A percentile compares a stretch with the other conserved stretches of the same genome.
phyloP scores from a whole-genome alignment of 2,113 vertebrate genomes.

The Notothenia coriiceps region DNA sequence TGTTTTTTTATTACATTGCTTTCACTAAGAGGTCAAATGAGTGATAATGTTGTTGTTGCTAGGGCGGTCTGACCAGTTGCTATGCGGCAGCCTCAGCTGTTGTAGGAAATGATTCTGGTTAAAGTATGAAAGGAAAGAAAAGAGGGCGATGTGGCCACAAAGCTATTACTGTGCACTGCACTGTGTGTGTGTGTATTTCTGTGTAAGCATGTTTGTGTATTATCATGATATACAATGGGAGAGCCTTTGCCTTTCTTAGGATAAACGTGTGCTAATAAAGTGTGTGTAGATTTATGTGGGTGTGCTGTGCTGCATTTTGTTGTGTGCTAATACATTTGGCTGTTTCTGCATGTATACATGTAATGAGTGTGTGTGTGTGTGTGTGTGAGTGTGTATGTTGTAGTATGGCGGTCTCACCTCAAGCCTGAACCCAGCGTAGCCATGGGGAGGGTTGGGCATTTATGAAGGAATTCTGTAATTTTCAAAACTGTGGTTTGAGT shows the following conservation, averaged over 20 bases:
- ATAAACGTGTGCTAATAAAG: not conserved
- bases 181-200: not conserved
- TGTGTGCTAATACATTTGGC: not conserved
- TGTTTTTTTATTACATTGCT: conserved; percentile 22
- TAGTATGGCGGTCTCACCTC: conserved; percentile 68
- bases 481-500: conserved; percentile 85
- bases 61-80: conserved; percentile 56
- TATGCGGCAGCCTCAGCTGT: conserved; percentile 52
- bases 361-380: conserved; percentile 13
- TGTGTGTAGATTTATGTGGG: not conserved
- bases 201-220: not conserved
- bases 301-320: not conserved
- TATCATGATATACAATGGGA: not conserved
- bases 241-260: not conserved
- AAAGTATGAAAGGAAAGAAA: conserved; percentile 39
- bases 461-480: conserved; percentile 85
- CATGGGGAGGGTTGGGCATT: conserved; percentile 69
- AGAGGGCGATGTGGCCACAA: conserved; percentile 24
- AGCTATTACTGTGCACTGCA: conserved; percentile 19
- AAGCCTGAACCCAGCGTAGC: conserved; percentile 67
- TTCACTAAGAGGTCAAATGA: conserved; percentile 45
- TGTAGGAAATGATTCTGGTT: conserved; percentile 53
- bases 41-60: conserved; percentile 56
- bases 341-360: not conserved
- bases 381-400: conserved; percentile 34